A percentile compares a stretch with the other conserved stretches of the same genome.
Evolutionary conservation across 2,113 vertebrate genomes (phyloP).

Genomic region (Callorhinus ursinus): DNA sequence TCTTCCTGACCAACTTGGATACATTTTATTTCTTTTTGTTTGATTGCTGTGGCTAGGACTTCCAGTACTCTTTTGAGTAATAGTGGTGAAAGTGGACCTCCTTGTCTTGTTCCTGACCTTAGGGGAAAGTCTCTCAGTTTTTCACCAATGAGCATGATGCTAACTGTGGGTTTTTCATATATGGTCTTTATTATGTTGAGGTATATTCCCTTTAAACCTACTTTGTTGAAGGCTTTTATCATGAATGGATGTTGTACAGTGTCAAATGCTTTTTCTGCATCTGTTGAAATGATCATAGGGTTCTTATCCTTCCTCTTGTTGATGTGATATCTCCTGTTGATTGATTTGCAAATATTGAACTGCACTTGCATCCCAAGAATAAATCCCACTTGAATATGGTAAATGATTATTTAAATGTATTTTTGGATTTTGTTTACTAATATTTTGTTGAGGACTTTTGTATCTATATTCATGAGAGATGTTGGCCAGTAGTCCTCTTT

Average conservation of each 20-base stretch:
- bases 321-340: background rate
- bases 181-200: background rate
- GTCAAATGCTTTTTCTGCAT: background rate
- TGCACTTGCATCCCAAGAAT: background rate
- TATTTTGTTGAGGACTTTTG: background rate
- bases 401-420: background rate
- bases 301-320: background rate
- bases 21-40: background rate
- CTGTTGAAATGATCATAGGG: background rate
- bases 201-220: background rate
- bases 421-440: background rate
- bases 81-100: background rate
- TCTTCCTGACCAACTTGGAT: background rate
- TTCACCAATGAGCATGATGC: background rate
- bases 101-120: background rate
- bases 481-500: background rate
- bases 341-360: background rate
- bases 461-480: background rate
- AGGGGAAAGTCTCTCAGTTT: background rate
- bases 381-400: background rate
- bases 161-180: background rate
- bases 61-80: background rate
- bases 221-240: background rate
- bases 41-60: background rate
- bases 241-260: background rate